A percentile compares a stretch with the other conserved stretches of the same genome.
These are phyloP conservation scores for Drosophila paucipuncta DNA, from an alignment of 2,888 invertebrate species.

Conservation along the genomic window DNA sequence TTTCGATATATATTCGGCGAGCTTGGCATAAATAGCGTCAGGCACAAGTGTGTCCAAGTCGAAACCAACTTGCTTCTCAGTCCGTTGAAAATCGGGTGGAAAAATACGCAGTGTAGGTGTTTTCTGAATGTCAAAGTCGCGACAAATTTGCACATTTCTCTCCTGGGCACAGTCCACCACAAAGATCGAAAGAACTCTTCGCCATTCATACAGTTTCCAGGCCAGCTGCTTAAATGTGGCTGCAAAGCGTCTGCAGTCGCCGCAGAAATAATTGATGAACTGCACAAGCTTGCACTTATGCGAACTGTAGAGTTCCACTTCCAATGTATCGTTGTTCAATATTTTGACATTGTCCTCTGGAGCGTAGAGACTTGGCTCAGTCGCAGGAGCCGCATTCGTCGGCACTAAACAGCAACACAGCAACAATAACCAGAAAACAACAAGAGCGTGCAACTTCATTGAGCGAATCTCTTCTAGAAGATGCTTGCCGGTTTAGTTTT, in stretches of 20 bases:
- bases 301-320: conserved; percentile 15
- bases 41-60: conserved; percentile 22
- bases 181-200: conserved; percentile 32
- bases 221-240: conserved; percentile 86
- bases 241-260: conserved; percentile 95
- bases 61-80: conserved; percentile 16
- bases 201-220: conserved; percentile 37
- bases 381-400: neutral
- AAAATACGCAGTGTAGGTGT: conserved; percentile 49
- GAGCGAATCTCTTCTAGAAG: conserved; percentile 43
- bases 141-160: conserved; percentile 51
- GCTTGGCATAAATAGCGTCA: neutral
- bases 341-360: conserved; percentile 49
- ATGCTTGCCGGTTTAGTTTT: conserved; percentile 59
- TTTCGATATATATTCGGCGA: conserved; percentile 19
- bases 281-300: conserved; percentile 86
- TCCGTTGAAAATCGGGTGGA: conserved; percentile 30
- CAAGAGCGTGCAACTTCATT: conserved; percentile 29
- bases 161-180: conserved; percentile 62
- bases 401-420: conserved; percentile 9
- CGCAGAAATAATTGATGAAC: conserved; percentile 98
- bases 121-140: conserved; percentile 37
- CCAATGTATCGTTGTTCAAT: conserved; percentile 31
- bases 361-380: conserved; percentile 53
- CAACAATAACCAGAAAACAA: conserved; percentile 17